Base-by-base conservation (phyloP, 2,113 vertebrate species). In the Pristiophorus japonicus region DNA sequence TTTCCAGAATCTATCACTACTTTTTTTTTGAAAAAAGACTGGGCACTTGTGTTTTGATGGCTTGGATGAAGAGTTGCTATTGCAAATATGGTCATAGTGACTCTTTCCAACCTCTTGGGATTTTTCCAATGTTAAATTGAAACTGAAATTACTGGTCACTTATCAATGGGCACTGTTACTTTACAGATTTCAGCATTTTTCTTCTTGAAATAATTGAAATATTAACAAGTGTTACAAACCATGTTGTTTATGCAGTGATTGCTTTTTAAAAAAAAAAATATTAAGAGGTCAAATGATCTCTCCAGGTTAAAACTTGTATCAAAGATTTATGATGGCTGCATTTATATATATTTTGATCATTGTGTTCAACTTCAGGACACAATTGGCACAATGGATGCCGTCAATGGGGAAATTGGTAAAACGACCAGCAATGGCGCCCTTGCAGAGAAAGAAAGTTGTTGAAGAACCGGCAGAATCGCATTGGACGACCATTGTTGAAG, bases 401-500 rank as follows among this genome's bases (percentile, higher is more conserved):
- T 92, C 88, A 38, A 92, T 65, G 34, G 88, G 59, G 30, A 92
- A 63, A 10, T 63, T 63, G 20, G 16, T 8, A 95, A 96, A 96
- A 51, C 47, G 16, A 85, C 51, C 87, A n/a, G 55, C 96, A 0
- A 95, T 95, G 92, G 95, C 34, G n/a, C 95, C 87, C 12, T 70
- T 70, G 63, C 93, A 94, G 24, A 70, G 38, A 45, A 94, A 70
- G 63, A 67, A 67, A 27, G 5, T 45, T 27, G 91, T 95, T 45
- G 96, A 96, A 94, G 96, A 94, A 10, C 95, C 96, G 16, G 73
- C 95, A 24, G 96, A 96, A 67, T 97, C 97, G 1, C 97, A 97
- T 65, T 97, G 97, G 97, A 96, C 96, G 10, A 96, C 97, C 22
- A 97, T 97, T 95, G 96, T 96, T 67, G 97, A 97, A 95, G 97